These are phyloP conservation scores for Schizopygopsis malacanthus DNA, from an alignment of 2,797 vertebrate species.

Conservation along the genomic window DNA sequence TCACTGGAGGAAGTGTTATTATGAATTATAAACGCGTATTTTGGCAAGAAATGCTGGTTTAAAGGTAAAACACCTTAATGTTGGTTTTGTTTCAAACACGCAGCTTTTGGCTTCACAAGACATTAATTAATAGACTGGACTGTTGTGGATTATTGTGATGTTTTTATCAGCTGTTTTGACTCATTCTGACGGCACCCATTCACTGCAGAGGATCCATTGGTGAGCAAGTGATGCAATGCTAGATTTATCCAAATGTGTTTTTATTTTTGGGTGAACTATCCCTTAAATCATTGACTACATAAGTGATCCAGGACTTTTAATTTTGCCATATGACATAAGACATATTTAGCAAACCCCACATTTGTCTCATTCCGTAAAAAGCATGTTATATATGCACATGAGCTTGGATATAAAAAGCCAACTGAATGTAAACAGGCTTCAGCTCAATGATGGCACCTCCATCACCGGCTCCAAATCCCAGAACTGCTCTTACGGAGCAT, in stretches of 20 bases:
- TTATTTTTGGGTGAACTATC: not conserved
- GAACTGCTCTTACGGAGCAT: constrained; percentile 39
- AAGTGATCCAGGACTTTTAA: not conserved
- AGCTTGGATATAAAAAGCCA: not conserved
- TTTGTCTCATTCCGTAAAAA: not conserved
- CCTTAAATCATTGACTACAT: not conserved
- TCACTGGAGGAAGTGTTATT: no score
- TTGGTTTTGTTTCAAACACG: no score
- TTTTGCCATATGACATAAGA: not conserved
- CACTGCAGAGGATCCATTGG: not conserved
- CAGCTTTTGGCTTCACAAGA: no score
- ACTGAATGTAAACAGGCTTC: constrained; percentile 11
- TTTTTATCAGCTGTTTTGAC: no score
- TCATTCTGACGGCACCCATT: not conserved
- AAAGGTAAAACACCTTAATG: no score
- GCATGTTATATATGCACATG: not conserved
- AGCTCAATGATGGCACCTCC: constrained; percentile 24
- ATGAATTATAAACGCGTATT: no score
- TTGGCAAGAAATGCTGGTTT: no score
- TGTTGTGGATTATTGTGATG: no score
- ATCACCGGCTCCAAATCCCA: constrained; percentile 37
- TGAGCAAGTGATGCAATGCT: no score
- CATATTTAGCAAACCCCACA: not conserved
- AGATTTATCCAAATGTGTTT: no score
- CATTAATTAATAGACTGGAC: no score